Evolutionary conservation across 2,113 vertebrate genomes (phyloP).

Genomic region (Gopherus flavomarginatus): DNA sequence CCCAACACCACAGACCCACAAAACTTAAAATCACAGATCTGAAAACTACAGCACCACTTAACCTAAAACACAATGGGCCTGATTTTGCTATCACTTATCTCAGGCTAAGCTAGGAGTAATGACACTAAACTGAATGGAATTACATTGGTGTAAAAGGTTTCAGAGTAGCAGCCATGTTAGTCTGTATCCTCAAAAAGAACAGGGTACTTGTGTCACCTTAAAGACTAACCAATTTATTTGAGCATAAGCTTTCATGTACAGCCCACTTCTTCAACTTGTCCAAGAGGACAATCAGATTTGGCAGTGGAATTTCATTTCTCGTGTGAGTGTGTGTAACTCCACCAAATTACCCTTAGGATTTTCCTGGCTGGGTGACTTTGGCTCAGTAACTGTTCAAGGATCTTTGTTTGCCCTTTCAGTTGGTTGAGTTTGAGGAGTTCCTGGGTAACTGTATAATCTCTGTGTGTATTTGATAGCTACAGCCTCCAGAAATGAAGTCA

Average conservation of each 20-base stretch:
- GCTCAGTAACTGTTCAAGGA: not conserved
- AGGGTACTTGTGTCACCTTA: too few species aligned
- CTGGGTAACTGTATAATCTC: not conserved
- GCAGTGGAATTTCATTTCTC: not conserved
- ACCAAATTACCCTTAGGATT: not conserved
- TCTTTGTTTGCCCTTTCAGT: not conserved
- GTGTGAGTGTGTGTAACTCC: not conserved
- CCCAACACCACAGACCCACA: not conserved
- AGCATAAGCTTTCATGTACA: too few species aligned
- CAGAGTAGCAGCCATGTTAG: too few species aligned
- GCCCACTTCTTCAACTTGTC: not conserved
- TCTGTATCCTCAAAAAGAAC: too few species aligned
- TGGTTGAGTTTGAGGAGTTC: not conserved
- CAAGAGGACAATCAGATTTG: not conserved
- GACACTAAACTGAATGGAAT: not conserved
- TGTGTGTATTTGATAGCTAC: not conserved
- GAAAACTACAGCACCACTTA: not conserved
- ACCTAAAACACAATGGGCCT: not conserved
- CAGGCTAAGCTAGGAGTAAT: not conserved
- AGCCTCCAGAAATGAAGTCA: not conserved
- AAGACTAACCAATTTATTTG: too few species aligned
- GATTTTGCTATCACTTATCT: not conserved
- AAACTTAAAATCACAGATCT: not conserved
- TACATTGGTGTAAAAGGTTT: not conserved
- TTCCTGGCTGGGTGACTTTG: fast-evolving